Evolutionary conservation across 2,113 vertebrate genomes (phyloP), one percentile per base, ranked within the genome.

Genomic region (Pollimyrus isidori): DNA sequence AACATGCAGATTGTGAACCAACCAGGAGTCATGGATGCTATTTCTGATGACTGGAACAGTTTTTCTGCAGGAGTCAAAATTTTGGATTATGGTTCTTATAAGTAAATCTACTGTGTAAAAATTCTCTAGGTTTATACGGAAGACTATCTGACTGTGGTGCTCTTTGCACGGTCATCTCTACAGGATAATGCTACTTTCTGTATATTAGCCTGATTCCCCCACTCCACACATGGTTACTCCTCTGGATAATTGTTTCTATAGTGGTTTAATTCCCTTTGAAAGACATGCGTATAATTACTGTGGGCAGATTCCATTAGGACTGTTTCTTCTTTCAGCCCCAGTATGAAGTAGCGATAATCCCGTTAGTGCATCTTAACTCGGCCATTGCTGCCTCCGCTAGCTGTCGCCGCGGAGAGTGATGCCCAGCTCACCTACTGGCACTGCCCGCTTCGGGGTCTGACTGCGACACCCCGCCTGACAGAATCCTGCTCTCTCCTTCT

Each of bases 401-500:
- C 87, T 35, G 49, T n/a, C 62, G 21, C 4, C 48, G 0, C 30
- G 87, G 1, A 35, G 3, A 30, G 23, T 50, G 48, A 52, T 13
- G 26, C 46, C 62, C 15, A 21, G 35, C 35, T 15, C 56, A 53
- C 11, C 9, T 39, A 1, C 39, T 35, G 26, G 17, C 42, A 35
- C 17, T 39, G 30, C 48, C 21, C 11, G 15, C 21, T 53, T 87
- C 7, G 45, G 46, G 21, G 19, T 48, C 50, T 56, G 11, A 19
- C 30, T 56, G 50, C 9, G 2, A 11, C n/a, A 3, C 21, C 9
- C 45, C 39, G 50, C 26, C 50, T 87, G 56, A 53, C 26, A 56
- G 48, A 11, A 5, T 19, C 45, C 2, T 50, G 23, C 4, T 50
- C 19, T 87, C 56, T 17, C 7, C 90, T 7, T 92, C 88, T 95